Evolutionary conservation across 2,888 invertebrate species (phyloP).

Genomic region (Portevinia maculata): DNA sequence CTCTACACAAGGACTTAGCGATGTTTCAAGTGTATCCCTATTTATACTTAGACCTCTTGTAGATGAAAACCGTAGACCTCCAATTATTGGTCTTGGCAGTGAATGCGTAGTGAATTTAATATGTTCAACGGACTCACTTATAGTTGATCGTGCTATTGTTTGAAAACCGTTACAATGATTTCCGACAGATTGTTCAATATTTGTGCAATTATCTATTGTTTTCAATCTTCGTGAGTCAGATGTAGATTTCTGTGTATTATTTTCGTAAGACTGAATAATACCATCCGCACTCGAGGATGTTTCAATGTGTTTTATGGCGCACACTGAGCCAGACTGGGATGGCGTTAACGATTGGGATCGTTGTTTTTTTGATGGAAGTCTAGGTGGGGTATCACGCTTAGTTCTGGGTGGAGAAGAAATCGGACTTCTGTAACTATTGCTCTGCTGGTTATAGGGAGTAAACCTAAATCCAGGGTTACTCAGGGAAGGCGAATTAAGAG

Average conservation of each 20-base stretch:
- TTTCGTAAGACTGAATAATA: constrained; percentile 83
- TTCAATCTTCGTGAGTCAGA: constrained; percentile 63
- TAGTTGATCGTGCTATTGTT: constrained; percentile 81
- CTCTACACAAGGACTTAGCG: constrained; percentile 85
- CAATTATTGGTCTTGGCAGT: constrained; percentile 83
- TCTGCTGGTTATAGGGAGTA: constrained; percentile 78
- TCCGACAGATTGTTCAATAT: constrained; percentile 53
- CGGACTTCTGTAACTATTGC: constrained; percentile 81
- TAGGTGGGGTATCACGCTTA: constrained; percentile 83
- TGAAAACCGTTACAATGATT: constrained; percentile 79
- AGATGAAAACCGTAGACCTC: constrained; percentile 83
- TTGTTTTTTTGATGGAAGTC: constrained; percentile 86
- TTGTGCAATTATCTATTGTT: constrained; percentile 73
- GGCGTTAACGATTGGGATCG: constrained; percentile 92
- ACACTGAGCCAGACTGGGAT: constrained; percentile 82
- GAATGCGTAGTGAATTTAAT: constrained; percentile 85
- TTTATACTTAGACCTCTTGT: constrained; percentile 84
- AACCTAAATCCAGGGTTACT: constrained; percentile 82
- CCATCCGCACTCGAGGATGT: constrained; percentile 89
- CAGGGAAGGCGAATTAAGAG: constrained; percentile 82
- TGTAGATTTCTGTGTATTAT: constrained; percentile 33
- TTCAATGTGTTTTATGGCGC: constrained; percentile 81
- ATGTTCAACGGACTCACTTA: constrained; percentile 77
- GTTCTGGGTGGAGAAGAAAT: constrained; percentile 85
- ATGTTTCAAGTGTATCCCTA: constrained; percentile 86